These are phyloP conservation scores for Synergus japonicus DNA, from an alignment of 2,888 invertebrate genomes.

Conservation along the genomic window DNA sequence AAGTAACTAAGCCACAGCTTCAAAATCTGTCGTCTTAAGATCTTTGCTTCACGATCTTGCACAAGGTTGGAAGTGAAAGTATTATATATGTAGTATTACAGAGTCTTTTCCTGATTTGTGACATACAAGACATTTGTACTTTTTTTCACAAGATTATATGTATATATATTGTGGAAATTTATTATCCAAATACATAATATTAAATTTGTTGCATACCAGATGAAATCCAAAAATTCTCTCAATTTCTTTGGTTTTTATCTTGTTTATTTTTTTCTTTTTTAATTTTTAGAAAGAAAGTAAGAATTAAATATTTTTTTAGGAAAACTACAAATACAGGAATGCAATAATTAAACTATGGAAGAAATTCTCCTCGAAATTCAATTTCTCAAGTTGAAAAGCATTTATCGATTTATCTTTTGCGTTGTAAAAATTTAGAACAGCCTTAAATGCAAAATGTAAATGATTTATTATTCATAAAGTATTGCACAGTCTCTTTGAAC, in stretches of 20 bases:
- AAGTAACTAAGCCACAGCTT: neutral
- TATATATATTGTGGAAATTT: neutral
- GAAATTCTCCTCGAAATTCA: neutral
- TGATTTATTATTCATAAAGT: neutral
- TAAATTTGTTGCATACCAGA: no score
- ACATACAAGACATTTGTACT: neutral
- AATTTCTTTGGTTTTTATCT: no score
- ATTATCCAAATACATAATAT: no score
- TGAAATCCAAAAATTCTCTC: no score
- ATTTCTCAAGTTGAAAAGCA: neutral
- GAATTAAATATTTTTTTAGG: no score
- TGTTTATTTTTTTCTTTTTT: no score
- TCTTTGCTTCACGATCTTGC: constrained; percentile 18
- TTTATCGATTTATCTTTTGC: neutral
- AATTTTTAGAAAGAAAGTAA: no score
- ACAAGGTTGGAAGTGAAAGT: constrained; percentile 31
- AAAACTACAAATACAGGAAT: no score
- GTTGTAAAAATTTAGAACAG: neutral
- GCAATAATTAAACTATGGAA: no score
- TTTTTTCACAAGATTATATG: neutral
- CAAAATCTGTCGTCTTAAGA: neutral
- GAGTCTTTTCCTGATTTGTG: neutral
- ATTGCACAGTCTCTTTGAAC: neutral
- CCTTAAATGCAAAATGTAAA: neutral
- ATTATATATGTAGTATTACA: constrained; percentile 13